A percentile compares a stretch with the other conserved stretches of the same genome.
Conservation (phyloP, 1,140 invertebrate genomes). For the Xylocopa sonorina region DNA sequence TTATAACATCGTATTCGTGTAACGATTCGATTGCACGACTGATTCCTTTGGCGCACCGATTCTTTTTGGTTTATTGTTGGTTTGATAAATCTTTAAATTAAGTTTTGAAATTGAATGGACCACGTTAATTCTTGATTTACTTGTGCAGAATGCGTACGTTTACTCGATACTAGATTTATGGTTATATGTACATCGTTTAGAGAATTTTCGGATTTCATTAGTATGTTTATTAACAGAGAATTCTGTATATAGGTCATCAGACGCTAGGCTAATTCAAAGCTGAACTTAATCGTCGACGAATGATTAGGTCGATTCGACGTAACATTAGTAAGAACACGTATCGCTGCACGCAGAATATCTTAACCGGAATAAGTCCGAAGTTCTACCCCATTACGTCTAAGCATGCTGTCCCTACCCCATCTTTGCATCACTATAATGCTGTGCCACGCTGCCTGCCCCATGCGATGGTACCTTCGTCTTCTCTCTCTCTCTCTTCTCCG, state of each 20-base stretch:
- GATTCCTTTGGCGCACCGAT: too few relatives aligned
- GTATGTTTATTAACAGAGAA: too few relatives aligned
- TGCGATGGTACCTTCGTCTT: constrained; percentile 60
- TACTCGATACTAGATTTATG: too few relatives aligned
- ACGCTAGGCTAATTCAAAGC: background rate
- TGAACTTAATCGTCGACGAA: background rate
- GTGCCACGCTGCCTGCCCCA: constrained; percentile 56
- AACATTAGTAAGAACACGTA: constrained; percentile 61
- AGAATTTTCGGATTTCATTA: too few relatives aligned
- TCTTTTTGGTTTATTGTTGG: too few relatives aligned
- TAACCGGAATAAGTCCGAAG: constrained; percentile 76
- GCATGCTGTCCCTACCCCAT: constrained; percentile 71
- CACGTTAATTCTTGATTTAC: background rate
- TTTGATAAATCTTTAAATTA: too few relatives aligned
- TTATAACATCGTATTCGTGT: too few relatives aligned
- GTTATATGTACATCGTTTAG: too few relatives aligned
- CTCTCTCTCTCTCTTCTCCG: constrained; percentile 41
- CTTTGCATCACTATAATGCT: constrained; percentile 73
- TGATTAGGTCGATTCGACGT: background rate
- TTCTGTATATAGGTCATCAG: background rate
- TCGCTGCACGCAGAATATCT: constrained; percentile 72
- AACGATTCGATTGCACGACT: background rate
- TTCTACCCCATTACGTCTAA: constrained; percentile 78
- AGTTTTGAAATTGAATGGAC: too few relatives aligned
- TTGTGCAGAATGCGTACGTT: too few relatives aligned